Conservation (phyloP, 2,113 vertebrate species). For the Ammodramus savannarum region DNA sequence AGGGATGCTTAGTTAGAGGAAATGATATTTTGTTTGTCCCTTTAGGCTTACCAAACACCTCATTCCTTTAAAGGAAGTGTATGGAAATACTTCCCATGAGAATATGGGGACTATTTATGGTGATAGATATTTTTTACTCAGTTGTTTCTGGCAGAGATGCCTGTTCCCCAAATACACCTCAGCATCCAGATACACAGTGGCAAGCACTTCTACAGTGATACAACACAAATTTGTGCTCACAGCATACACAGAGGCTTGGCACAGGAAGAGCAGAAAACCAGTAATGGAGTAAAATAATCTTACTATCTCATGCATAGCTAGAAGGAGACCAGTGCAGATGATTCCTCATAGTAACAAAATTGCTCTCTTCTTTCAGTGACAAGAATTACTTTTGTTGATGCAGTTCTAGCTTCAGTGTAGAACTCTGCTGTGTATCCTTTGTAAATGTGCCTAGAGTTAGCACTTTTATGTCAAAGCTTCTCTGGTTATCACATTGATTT, state of each 20-base stretch:
- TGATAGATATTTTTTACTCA: not conserved
- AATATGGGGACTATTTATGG: not conserved
- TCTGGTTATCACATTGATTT: not conserved
- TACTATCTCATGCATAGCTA: not conserved
- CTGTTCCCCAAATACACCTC: not conserved
- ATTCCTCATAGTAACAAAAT: not conserved
- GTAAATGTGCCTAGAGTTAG: not conserved
- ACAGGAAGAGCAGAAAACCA: not conserved
- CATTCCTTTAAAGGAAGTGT: not conserved
- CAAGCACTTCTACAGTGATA: not conserved
- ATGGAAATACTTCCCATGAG: not conserved
- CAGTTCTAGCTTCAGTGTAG: not conserved
- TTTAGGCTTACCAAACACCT: not conserved
- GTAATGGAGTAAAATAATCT: not conserved
- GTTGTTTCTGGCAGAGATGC: not conserved
- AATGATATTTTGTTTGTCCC: not conserved
- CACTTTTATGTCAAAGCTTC: not conserved
- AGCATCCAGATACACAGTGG: not conserved
- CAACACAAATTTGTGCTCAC: not conserved
- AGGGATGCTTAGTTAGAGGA: conserved; percentile 3
- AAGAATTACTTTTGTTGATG: not conserved
- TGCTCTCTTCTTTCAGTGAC: not conserved
- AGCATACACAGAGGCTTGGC: not conserved
- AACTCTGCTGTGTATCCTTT: not conserved
- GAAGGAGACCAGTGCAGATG: not conserved